Evolutionary conservation across 2,113 vertebrate genomes (phyloP).

Genomic region (Nestor notabilis): DNA sequence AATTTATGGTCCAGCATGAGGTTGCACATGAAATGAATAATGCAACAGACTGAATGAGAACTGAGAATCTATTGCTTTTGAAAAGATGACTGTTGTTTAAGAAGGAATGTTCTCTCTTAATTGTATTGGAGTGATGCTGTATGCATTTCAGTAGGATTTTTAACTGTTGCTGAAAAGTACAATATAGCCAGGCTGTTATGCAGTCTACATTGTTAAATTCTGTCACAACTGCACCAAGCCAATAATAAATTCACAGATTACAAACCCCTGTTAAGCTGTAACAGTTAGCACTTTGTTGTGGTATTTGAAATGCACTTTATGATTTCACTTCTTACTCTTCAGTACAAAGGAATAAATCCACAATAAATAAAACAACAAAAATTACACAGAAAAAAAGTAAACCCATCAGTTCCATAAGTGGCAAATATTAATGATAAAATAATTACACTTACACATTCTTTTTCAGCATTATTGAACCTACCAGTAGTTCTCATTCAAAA

Average conservation of each 20-base stretch:
- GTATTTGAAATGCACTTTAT: neutral
- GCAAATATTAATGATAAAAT: neutral
- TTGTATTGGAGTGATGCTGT: constrained; percentile 73
- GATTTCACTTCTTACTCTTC: neutral
- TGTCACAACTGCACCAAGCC: neutral
- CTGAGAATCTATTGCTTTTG: constrained; percentile 79
- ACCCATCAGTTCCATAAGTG: neutral
- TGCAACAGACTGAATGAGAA: constrained; percentile 76
- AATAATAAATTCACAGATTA: neutral
- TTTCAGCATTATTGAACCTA: neutral
- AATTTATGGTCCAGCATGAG: constrained; percentile 84
- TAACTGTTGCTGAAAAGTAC: constrained; percentile 55
- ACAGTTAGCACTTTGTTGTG: constrained; percentile 2
- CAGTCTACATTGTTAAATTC: constrained; percentile 42
- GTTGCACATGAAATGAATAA: constrained; percentile 86
- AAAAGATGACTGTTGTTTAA: constrained; percentile 78
- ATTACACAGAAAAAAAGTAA: neutral
- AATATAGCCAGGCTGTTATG: neutral
- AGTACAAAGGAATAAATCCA: neutral
- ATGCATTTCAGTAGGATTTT: constrained; percentile 64
- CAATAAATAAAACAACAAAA: neutral
- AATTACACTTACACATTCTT: neutral
- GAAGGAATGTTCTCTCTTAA: constrained; percentile 61
- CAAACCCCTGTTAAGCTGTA: neutral
- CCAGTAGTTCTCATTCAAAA: neutral